phyloP scores from a whole-genome alignment of 1,140 invertebrate species.

The Amyelois transitella region DNA sequence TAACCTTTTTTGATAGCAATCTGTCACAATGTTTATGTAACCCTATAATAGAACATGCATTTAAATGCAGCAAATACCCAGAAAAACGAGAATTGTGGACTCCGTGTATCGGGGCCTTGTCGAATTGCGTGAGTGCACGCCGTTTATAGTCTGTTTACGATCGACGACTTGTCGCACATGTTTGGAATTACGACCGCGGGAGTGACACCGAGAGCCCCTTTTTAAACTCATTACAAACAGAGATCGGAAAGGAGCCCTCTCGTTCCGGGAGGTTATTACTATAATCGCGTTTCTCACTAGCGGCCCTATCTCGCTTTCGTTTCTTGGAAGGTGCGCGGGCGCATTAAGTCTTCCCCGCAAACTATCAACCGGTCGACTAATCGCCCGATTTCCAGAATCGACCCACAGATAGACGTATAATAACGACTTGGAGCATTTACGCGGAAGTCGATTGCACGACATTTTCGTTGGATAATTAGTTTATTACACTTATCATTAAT shows the following conservation, averaged over 20 bases:
- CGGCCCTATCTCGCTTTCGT: conserved; percentile 63
- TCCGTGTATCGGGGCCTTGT: neutral
- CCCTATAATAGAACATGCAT: neutral
- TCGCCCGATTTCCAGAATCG: conserved; percentile 65
- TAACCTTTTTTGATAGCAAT: neutral
- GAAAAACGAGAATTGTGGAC: neutral
- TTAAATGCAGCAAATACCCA: neutral
- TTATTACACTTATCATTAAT: conserved; percentile 7
- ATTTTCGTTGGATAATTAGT: conserved; percentile 4
- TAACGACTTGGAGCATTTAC: conserved; percentile 7
- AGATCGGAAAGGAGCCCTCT: conserved; percentile 30
- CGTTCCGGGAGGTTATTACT: conserved; percentile 63
- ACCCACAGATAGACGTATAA: conserved; percentile 23
- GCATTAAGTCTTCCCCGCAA: conserved; percentile 47
- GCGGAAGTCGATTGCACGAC: conserved; percentile 12
- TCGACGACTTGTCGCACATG: neutral
- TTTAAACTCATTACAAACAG: conserved; percentile 7
- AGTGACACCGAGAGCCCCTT: neutral
- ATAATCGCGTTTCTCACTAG: conserved; percentile 68
- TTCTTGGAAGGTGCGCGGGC: conserved; percentile 56
- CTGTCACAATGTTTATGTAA: neutral
- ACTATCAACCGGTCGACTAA: conserved; percentile 62
- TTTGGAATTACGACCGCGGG: neutral
- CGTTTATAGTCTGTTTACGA: neutral
- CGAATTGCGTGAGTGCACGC: neutral